Evolutionary conservation across 2,888 invertebrate genomes (phyloP).

Genomic region (Oscheius sp.): DNA sequence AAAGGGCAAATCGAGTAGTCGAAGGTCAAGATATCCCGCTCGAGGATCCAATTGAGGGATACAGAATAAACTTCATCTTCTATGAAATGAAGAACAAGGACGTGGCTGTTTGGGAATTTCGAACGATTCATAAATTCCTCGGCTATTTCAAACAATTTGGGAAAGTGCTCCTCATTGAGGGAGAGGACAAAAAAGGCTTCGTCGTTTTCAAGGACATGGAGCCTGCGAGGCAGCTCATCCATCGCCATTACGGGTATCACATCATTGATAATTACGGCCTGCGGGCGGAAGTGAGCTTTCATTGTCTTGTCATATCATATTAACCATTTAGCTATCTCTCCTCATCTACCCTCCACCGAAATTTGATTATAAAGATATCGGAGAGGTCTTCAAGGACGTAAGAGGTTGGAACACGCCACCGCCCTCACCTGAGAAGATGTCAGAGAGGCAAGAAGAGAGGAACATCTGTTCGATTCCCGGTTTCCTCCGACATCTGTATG

Average conservation of each 20-base stretch:
- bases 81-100: background rate
- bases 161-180: background rate
- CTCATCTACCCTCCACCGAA: background rate
- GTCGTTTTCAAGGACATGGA: background rate
- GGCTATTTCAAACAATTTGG: background rate
- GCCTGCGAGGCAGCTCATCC: background rate
- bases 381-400: background rate
- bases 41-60: background rate
- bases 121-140: background rate
- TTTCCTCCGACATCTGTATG: too few species aligned
- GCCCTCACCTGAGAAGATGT: background rate
- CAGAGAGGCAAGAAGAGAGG: too few species aligned
- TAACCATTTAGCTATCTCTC: background rate
- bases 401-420: background rate
- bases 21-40: background rate
- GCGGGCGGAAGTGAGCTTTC: background rate
- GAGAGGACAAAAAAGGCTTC: background rate
- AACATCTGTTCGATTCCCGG: too few species aligned
- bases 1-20: background rate
- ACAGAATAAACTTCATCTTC: background rate
- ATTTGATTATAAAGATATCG: background rate
- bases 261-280: background rate
- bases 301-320: background rate
- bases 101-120: background rate
- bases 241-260: background rate